Conservation (phyloP, 2,888 invertebrate species). For the Agriotes lineatus region DNA sequence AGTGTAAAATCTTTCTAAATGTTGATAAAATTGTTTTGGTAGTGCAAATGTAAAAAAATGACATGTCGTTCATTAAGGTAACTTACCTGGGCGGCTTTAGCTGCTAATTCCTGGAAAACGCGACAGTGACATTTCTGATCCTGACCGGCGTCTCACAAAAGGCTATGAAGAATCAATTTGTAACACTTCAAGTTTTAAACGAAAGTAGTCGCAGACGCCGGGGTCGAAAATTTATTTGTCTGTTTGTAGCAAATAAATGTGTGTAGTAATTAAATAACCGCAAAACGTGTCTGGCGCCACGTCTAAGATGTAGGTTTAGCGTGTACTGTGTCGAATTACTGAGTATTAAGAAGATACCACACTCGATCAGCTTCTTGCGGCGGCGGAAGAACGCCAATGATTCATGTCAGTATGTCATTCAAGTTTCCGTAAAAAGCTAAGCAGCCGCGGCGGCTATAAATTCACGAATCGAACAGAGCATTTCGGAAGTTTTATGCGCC, state of each 20-base stretch:
- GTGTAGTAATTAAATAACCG: constrained; percentile 45
- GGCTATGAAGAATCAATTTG: not conserved
- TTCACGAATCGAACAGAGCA: constrained; percentile 13
- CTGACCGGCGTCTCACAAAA: no score
- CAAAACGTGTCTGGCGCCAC: constrained; percentile 44
- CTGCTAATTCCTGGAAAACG: no score
- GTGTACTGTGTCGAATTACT: constrained; percentile 43
- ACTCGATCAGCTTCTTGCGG: constrained; percentile 30
- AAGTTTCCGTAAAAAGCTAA: not conserved
- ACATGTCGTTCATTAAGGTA: no score
- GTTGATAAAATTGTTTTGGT: no score
- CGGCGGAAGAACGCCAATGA: constrained; percentile 25
- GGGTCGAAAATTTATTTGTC: constrained; percentile 41
- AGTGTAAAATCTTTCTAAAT: no score
- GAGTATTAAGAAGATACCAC: constrained; percentile 37
- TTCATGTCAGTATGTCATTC: constrained; percentile 36
- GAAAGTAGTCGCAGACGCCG: constrained; percentile 31
- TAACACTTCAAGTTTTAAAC: constrained; percentile 19
- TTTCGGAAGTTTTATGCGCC: constrained; percentile 12
- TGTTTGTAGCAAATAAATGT: constrained; percentile 27
- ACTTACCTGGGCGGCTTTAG: no score
- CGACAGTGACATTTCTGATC: no score
- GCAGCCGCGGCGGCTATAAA: constrained; percentile 8
- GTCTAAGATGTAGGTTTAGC: constrained; percentile 43
- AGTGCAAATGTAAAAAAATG: no score